These are phyloP conservation scores for Tenthredo notha DNA, from an alignment of 2,888 invertebrate species.

Conservation along the genomic window DNA sequence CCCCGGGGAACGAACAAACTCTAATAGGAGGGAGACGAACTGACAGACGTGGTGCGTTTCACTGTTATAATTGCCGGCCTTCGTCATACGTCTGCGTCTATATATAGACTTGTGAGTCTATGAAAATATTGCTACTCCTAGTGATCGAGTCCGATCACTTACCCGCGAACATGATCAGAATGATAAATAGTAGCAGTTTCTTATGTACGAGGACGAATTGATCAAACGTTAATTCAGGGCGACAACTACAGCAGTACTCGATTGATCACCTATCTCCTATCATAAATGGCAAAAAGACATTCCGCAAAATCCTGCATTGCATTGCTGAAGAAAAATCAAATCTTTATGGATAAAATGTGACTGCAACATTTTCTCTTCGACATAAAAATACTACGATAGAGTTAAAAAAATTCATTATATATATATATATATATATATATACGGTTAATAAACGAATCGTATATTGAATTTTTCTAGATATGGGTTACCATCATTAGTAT, in stretches of 20 bases:
- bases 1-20: constrained; percentile 21
- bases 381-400: not conserved
- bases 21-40: constrained; percentile 1
- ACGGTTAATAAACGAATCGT: not conserved
- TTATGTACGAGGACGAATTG: constrained; percentile 33
- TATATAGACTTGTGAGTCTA: constrained; percentile 39
- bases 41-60: constrained; percentile 38
- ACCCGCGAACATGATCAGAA: constrained; percentile 49
- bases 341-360: not conserved
- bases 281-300: constrained; percentile 45
- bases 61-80: constrained; percentile 52
- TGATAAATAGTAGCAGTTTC: constrained; percentile 37
- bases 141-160: constrained; percentile 50
- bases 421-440: not conserved
- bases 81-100: constrained; percentile 43
- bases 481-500: not conserved
- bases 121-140: constrained; percentile 43
- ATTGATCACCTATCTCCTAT: constrained; percentile 41
- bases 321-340: constrained; percentile 7
- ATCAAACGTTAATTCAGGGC: constrained; percentile 47
- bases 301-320: constrained; percentile 36
- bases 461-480: not conserved
- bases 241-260: constrained; percentile 44
- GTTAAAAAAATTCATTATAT: constrained; percentile 8
- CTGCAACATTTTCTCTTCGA: constrained; percentile 12